Evolutionary conservation across 2,113 vertebrate species (phyloP).

Genomic region (Corythoichthys intestinalis): DNA sequence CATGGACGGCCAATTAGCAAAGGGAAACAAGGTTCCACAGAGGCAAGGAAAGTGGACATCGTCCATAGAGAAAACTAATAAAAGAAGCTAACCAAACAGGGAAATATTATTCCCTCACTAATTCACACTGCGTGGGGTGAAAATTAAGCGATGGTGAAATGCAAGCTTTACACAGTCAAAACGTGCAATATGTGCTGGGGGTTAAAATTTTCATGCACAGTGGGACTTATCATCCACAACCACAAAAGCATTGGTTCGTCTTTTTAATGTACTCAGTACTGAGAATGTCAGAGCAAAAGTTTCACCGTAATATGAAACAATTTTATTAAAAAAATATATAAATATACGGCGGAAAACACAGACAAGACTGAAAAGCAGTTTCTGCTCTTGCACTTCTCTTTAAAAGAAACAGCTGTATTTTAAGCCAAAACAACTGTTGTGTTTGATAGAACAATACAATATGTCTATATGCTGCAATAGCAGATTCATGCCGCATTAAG

Average conservation of each 20-base stretch:
- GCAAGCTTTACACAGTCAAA: conserved; percentile 32
- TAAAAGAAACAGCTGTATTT: too few species aligned
- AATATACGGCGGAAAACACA: too few species aligned
- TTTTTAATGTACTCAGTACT: not conserved
- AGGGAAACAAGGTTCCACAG: not conserved
- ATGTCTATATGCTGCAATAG: too few species aligned
- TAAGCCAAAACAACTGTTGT: too few species aligned
- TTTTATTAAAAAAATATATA: too few species aligned
- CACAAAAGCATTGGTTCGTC: not conserved
- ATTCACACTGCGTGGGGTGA: conserved; percentile 34
- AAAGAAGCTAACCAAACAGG: conserved; percentile 6
- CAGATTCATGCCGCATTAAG: too few species aligned
- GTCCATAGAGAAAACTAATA: not conserved
- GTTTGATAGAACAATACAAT: too few species aligned
- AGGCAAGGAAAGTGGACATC: not conserved
- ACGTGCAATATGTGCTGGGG: conserved; percentile 19
- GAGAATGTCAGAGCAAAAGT: too few species aligned
- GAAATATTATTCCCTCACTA: conserved; percentile 24
- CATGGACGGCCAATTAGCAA: conserved; percentile 48
- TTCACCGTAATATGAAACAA: too few species aligned
- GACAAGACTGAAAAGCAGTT: too few species aligned
- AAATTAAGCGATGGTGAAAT: conserved; percentile 42
- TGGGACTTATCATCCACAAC: not conserved
- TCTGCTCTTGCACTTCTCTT: too few species aligned
- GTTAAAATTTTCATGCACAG: conserved; percentile 47